Evolutionary conservation across 2,888 invertebrate genomes (phyloP).

Genomic region (Molorchus minor): DNA sequence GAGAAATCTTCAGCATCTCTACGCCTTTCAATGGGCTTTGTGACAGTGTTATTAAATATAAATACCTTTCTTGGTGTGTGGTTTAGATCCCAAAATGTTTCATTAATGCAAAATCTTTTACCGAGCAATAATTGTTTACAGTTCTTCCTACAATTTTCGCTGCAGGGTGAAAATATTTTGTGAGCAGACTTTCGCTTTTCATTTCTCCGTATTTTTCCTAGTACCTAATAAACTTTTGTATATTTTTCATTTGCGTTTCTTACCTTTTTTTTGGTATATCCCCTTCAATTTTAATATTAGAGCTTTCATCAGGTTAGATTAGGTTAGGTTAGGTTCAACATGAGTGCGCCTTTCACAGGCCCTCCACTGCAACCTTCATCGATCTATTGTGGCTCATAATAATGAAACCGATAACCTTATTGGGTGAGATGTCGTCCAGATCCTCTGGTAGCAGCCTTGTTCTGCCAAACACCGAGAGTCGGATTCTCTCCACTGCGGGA

Average conservation of each 20-base stretch:
- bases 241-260: slow-evolving; percentile 1
- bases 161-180: slow-evolving; percentile 3
- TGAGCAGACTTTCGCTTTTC: slow-evolving; percentile 4
- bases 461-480: too few relatives aligned
- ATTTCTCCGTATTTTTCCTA: slow-evolving; percentile 4
- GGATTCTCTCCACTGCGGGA: too few relatives aligned
- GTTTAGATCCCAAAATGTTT: slow-evolving; percentile 6
- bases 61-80: slow-evolving; percentile 1
- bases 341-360: too few relatives aligned
- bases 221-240: slow-evolving; percentile 3
- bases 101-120: slow-evolving; percentile 1
- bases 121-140: background rate
- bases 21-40: slow-evolving; percentile 4
- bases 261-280: slow-evolving; percentile 2
- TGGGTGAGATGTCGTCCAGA: too few relatives aligned
- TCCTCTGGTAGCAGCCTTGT: too few relatives aligned
- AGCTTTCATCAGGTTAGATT: too few relatives aligned
- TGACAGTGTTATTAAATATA: slow-evolving; percentile 2
- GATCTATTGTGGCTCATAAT: too few relatives aligned
- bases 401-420: too few relatives aligned
- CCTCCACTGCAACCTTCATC: too few relatives aligned
- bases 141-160: slow-evolving; percentile 3
- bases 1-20: slow-evolving; percentile 3
- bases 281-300: background rate
- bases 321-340: too few relatives aligned